Base-by-base conservation (phyloP, 2,113 vertebrate species). In the Anseranas semipalmata region DNA sequence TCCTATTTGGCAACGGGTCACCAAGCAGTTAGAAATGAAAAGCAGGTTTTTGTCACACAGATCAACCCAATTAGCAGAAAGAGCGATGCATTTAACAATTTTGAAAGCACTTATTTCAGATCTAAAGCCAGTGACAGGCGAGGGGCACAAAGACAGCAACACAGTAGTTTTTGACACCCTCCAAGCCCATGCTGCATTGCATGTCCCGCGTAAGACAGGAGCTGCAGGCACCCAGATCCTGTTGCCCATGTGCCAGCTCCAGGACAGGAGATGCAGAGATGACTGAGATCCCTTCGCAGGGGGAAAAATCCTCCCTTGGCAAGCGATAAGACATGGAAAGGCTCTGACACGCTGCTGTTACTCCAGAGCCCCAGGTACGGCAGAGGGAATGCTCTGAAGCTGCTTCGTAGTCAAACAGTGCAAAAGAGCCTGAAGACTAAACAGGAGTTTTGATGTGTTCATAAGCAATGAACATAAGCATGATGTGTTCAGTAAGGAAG, bases 181-280 rank as follows among this genome's bases (percentile, higher is more conserved):
- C 20, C 30, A 35, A 39, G 41, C 46, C 58, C 33, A 1, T 0
- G 12, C 4, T 33, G 25, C 8, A 20, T 25, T 65, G 32, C 22
- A 25, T 1, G 1, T 27, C 58, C n/a, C 32, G 4, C 1, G 5
- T 30, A 35, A 37, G 32, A 25, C 17, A 32, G 65, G 37, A 12
- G 6, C 67, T 33, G 35, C 30, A 66, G 45, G 43, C 43, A 52
- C 25, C 32, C 55, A 50, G 55, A 18, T 60, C 15, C 84, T 45
- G 21, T 0, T 0, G 1, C 35, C 52, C 13, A 1, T 0, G 0
- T 24, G 52, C 53, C 88, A 59, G 46, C 21, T 28, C 24, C 66
- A 52, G 35, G 37, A 33, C 6, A n/a, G 0, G 2, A 67, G 71
- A 9, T 25, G 62, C 56, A 20, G 37, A 75, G 28, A 8, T 7